Percentiles rank a stretch among this genome's conserved stretches.
Conservation (phyloP, 2,113 vertebrate genomes). For the Bubalus kerabau region DNA sequence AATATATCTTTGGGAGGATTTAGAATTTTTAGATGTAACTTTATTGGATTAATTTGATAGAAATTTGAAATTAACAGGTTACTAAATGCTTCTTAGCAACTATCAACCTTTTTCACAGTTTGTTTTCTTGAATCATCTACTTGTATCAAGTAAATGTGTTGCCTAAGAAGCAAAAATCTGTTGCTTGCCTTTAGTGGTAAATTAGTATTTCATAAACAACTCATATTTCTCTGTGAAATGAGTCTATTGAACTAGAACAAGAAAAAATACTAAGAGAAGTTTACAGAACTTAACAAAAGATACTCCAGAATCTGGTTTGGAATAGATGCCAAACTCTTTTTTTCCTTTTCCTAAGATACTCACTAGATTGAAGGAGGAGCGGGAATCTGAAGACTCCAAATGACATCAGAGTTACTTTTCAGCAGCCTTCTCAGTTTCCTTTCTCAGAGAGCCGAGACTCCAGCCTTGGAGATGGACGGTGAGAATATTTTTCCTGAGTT, state of each 20-base stretch:
- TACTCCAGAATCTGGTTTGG: neutral
- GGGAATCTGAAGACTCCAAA: constrained; percentile 33
- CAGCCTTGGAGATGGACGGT: constrained; percentile 34
- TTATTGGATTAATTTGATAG: neutral
- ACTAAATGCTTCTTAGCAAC: neutral
- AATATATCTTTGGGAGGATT: neutral
- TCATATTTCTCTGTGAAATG: neutral
- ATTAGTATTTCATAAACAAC: neutral
- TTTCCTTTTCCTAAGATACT: constrained; percentile 40
- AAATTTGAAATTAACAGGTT: constrained; percentile 1
- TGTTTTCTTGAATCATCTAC: neutral
- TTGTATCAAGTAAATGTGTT: neutral
- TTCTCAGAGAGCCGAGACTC: constrained; percentile 47
- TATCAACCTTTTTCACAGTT: neutral
- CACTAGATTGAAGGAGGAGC: neutral
- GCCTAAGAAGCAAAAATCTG: neutral
- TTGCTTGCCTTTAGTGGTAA: neutral
- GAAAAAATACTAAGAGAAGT: neutral
- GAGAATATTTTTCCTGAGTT: constrained; percentile 39
- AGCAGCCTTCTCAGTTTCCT: constrained; percentile 45
- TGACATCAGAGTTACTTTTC: constrained; percentile 49
- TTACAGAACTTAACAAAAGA: neutral
- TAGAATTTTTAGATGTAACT: neutral
- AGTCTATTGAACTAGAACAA: neutral
- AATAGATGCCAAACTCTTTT: neutral